Conservation (phyloP, 1,140 invertebrate species). For the Streblospio benedicti region DNA sequence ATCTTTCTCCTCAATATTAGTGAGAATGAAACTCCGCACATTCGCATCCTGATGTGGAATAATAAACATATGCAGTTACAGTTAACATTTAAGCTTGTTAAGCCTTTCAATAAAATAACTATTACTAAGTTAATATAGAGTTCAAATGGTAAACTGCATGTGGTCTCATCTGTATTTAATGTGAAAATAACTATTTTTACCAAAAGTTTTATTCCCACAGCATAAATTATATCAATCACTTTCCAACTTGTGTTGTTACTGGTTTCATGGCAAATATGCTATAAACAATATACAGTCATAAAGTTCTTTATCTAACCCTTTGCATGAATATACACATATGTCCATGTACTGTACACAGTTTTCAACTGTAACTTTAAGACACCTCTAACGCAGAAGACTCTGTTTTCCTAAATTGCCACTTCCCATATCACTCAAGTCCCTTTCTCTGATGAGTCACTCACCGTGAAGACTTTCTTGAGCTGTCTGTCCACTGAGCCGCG, state of each 20-base stretch:
- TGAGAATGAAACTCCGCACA: slow-evolving; percentile 62
- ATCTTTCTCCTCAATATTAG: slow-evolving; percentile 62
- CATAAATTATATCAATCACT: too few species aligned
- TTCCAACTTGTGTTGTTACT: too few species aligned
- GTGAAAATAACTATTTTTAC: background rate
- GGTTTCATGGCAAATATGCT: too few species aligned
- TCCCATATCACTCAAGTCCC: background rate
- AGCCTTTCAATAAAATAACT: background rate
- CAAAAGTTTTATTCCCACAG: background rate
- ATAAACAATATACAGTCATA: too few species aligned
- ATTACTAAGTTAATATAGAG: background rate
- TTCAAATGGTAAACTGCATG: background rate
- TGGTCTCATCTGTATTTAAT: background rate
- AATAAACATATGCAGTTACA: background rate
- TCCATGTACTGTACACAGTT: background rate
- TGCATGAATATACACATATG: background rate
- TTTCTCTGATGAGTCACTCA: slow-evolving; percentile 27
- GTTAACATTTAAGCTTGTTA: background rate
- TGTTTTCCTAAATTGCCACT: background rate
- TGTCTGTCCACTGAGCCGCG: too few species aligned
- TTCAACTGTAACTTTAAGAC: background rate
- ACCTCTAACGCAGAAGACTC: background rate
- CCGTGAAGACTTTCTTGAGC: slow-evolving; percentile 45
- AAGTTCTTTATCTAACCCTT: background rate
- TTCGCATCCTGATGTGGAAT: slow-evolving; percentile 37